A percentile compares a stretch with the other conserved stretches of the same genome.
Conservation (phyloP, 37 sponge, comb jelly and placozoan genomes). For the Aplysina aerophoba region DNA sequence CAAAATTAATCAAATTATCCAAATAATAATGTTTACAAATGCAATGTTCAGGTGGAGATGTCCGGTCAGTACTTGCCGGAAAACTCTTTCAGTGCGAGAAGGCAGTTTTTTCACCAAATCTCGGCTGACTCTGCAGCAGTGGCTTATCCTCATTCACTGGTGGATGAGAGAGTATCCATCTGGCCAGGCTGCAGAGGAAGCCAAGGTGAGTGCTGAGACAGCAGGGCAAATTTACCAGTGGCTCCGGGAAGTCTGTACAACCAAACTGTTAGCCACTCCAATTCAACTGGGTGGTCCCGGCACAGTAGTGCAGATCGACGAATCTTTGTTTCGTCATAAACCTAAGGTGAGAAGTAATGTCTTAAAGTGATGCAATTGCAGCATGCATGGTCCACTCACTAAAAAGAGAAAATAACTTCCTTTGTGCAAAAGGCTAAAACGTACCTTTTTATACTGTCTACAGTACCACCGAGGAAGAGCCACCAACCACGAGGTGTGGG, state of each 20-base stretch:
- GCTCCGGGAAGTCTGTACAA: conserved; percentile 59
- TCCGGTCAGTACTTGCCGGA: conserved; percentile 39
- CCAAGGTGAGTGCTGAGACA: conserved; percentile 27
- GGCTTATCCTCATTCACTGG: conserved; percentile 51
- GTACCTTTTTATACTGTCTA: background rate
- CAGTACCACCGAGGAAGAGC: conserved; percentile 63
- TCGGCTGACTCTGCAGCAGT: conserved; percentile 56
- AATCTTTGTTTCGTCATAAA: conserved; percentile 57
- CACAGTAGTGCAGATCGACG: conserved; percentile 53
- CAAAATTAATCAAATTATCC: too few relatives aligned
- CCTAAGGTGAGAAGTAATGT: conserved; percentile 34
- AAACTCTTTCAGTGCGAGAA: conserved; percentile 38
- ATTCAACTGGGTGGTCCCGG: conserved; percentile 53
- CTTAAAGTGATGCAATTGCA: too few relatives aligned
- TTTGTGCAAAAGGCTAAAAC: too few relatives aligned
- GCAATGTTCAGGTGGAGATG: conserved; percentile 40
- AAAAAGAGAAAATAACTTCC: too few relatives aligned
- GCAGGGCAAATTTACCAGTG: conserved; percentile 63
- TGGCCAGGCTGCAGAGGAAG: conserved; percentile 37
- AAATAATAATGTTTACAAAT: too few relatives aligned
- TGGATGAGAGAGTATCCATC: conserved; percentile 61
- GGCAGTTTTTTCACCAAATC: conserved; percentile 60
- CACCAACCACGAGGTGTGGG: conserved; percentile 53
- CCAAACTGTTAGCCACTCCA: background rate
- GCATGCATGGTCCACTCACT: too few relatives aligned